Base-by-base conservation (phyloP, 2,797 vertebrate species). In the Cygnus olor region DNA sequence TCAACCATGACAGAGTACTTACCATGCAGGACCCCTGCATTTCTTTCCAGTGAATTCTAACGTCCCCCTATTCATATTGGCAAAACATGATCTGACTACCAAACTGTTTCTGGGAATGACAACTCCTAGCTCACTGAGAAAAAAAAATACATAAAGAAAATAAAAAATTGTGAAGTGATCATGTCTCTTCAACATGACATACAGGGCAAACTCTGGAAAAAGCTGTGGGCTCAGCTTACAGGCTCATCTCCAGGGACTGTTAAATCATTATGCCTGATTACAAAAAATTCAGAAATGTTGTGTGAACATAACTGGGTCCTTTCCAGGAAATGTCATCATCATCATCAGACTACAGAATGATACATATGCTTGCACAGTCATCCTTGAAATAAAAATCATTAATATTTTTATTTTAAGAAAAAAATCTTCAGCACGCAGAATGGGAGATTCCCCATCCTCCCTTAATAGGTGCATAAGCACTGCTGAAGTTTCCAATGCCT, bases 321-420 rank as follows among this genome's bases (percentile, higher is more conserved):
- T 80, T 81, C 44, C 78, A 81, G 1, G 3, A 95, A 78, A 44
- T 53, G 6, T 27, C 53, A 47, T 65, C 13, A 56, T 54, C 32
- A 15, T 45, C 32, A 15, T 32, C 24, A n/a, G 30, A 21, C 10
- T 85, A 49, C 32, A 85, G 32, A 85, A 66, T 45, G 34, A 53
- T 8, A 21, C 6, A 7, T 21, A 49, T 0, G 0, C 16, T 34
- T 82, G 3, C 12, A 40, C 5, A 54, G 5, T 73, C 4, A 19
- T 49, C 73, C 11, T 24, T 14, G 2, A 72, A 80, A 80, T 28
- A 77, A 80, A 14, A 4, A 27, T 27, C 12, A 45, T 40, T 34
- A 42, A 10, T 66, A 45, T 38, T 88, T 49, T n/a, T 57, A 40
- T 68, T 69, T 32, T 60, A 72, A 65, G 51, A 40, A 60, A 85